Evolutionary conservation across 2,888 invertebrate genomes (phyloP), one percentile per base, ranked within the genome.

Genomic region (Diarsia dahlii): DNA sequence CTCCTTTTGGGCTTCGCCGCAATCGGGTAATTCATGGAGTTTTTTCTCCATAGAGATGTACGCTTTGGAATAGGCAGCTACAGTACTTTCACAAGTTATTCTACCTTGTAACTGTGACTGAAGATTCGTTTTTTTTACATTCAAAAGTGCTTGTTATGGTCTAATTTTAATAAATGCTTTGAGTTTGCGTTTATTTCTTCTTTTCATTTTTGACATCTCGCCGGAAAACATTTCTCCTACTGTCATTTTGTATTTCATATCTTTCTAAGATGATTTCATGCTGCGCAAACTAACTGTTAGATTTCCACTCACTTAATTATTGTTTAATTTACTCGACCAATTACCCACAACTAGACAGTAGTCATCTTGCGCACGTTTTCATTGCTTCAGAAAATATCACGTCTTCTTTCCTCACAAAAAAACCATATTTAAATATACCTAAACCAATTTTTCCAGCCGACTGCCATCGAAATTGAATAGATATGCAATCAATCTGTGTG

Each of bases 401-500:
- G 65, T 65, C 0, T 46, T 50, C 54, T 54, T 62, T 28, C 20
- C 0, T 45, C 15, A 75, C 1, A 66, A 67, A 62, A 74, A 63
- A 78, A 23, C 4, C 28, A 3, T 52, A 72, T 58, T 8, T 54
- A 82, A 85, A 82, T 72, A 84, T 68, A 78, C 78, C 69, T 76
- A 83, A 70, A 87, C 76, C 65, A 80, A 76, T 87, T 80, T 79
- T 78, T 82, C 78, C 78, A 78, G 70, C 68, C 73, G 69, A 76
- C 39, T 67, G 71, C 58, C 65, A 60, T 82, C 74, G 71, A 82
- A 82, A 87, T 81, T 78, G 66, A 80, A 80, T 72, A 88, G 48
- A 84, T 80, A 84, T 79, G 79, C 81, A 81, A 89, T 87, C 82
- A 82, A 81, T 84, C 20, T 79, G 68, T 79, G 46, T 69, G 84